phyloP scores from a whole-genome alignment of 2,113 vertebrate genomes.

The Crotalus viridis region DNA sequence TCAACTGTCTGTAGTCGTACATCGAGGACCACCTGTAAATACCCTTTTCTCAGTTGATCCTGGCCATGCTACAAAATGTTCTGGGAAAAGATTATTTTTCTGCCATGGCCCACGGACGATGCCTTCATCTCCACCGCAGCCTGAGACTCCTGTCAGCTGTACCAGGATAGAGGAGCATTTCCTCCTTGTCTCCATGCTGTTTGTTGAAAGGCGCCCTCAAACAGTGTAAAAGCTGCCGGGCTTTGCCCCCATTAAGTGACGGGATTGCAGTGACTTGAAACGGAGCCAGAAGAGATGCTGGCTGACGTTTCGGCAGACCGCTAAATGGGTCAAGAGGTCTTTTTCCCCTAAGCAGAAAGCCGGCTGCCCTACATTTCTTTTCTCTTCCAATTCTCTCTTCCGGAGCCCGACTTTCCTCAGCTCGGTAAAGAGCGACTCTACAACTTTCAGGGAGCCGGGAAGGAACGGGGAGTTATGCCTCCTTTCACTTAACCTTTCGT shows the following conservation, averaged over 20 bases:
- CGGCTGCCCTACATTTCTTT: not conserved
- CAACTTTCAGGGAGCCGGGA: not conserved
- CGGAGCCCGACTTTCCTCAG: not conserved
- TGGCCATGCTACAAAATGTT: not conserved
- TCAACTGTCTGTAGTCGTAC: not conserved
- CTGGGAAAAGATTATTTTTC: not conserved
- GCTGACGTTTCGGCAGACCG: not conserved
- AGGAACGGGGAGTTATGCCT: not conserved
- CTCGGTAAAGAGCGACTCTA: not conserved
- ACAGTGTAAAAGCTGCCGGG: not conserved
- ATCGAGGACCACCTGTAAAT: not conserved
- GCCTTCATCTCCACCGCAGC: not conserved
- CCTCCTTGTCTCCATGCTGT: not conserved
- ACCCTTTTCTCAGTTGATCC: not conserved
- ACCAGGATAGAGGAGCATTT: not conserved
- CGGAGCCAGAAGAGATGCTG: not conserved
- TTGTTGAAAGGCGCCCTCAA: not conserved
- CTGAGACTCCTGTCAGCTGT: not conserved
- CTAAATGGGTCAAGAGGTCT: not conserved
- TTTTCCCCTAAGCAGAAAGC: not conserved
- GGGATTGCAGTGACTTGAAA: not conserved
- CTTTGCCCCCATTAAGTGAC: not conserved
- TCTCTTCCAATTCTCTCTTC: not conserved
- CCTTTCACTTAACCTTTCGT: not conserved
- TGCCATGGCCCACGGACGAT: not conserved